Conservation (phyloP, 1,140 invertebrate species). For the Cydia amplana region DNA sequence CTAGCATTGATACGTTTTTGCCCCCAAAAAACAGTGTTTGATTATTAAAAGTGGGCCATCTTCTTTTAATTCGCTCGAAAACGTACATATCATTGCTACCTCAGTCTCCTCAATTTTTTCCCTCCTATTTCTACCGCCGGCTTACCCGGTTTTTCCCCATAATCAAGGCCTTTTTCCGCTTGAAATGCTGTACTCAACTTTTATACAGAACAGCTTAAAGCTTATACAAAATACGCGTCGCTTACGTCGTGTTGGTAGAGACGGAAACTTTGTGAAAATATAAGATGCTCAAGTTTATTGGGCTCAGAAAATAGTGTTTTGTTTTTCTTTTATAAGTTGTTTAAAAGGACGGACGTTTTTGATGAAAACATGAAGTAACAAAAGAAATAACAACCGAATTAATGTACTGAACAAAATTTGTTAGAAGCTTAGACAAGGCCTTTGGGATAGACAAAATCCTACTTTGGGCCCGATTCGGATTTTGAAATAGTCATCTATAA, state of each 20-base stretch:
- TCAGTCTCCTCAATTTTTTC: constrained; percentile 8
- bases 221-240: background rate
- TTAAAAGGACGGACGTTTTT: background rate
- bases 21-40: too few species aligned
- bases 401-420: too few species aligned
- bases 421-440: too few species aligned
- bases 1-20: too few species aligned
- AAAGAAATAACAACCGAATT: background rate
- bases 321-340: constrained; percentile 1
- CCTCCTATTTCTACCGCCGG: constrained; percentile 10
- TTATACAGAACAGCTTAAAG: background rate
- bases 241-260: background rate
- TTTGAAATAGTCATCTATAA: too few species aligned
- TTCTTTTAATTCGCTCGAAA: background rate
- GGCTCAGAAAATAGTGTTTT: background rate
- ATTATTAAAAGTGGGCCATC: background rate
- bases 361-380: background rate
- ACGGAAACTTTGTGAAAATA: constrained; percentile 8
- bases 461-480: too few species aligned
- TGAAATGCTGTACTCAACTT: background rate
- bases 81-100: constrained; percentile 16
- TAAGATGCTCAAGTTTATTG: constrained; percentile 18
- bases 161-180: constrained; percentile 18
- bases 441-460: too few species aligned
- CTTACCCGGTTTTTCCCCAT: constrained; percentile 9